Evolutionary conservation across 2,797 vertebrate species (phyloP), one percentile per base, ranked within the genome.

Genomic region (Spizella passerina): DNA sequence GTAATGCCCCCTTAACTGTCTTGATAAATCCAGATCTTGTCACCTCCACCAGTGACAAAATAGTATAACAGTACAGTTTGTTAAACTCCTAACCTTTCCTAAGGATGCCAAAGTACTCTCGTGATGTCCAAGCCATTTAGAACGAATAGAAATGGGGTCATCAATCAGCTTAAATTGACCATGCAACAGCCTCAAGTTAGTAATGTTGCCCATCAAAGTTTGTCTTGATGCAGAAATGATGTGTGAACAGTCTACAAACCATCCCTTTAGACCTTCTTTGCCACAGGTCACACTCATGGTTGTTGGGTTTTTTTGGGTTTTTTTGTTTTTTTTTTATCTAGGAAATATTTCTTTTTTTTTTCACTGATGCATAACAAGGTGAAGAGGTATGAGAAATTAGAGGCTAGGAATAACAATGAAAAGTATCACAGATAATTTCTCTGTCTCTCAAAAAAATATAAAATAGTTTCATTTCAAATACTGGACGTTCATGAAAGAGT

Each of bases 41-140:
- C 64, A 86, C 22, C 26, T 79, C n/a, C 38, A 72, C 27, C 13
- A 66, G 16, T 69, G 90, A 88, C n/a, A 70, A 82, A 79, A 14
- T 66, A 68, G 26, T 21, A 10, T 12, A 75, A 23, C 19, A n/a
- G 10, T 32, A 46, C 32, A 53, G 53, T 75, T 93, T 83, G 24
- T 94, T 88, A 91, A 81, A 91, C 77, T 86, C 36, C 47, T 94
- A 69, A 95, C 69, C 77, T 90, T 84, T 95, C 50, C 83, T 93
- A 75, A 82, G 77, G 82, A 88, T 91, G 60, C 13, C 16, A 44
- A 47, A 78, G 55, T 30, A 75, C 36, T 71, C 78, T 34, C 79
- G 21, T 36, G n/a, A 47, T 69, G 63, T 82, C 59, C 77, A 75
- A 30, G 65, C 27, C 70, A 83, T 90, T 90, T 83, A 84, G 36